These are phyloP conservation scores for Habrosyne pyritoides DNA, from an alignment of 2,888 invertebrate species.

Conservation along the genomic window DNA sequence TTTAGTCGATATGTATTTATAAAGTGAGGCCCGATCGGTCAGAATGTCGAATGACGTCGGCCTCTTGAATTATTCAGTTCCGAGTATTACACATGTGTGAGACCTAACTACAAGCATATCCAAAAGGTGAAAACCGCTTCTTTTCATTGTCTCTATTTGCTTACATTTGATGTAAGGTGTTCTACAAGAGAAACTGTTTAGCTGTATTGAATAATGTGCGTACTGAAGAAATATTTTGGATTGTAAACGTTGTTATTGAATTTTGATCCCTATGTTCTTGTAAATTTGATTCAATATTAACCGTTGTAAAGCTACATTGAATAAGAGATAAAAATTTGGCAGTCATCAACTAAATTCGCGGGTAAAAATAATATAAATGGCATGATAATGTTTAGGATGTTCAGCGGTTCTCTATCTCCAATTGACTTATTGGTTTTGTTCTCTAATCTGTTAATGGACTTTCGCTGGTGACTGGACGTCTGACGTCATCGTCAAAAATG, in stretches of 20 bases:
- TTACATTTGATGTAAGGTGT: constrained; percentile 1
- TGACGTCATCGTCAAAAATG: background rate
- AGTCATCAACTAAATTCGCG: too few relatives aligned
- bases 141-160: background rate
- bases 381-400: too few relatives aligned
- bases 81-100: constrained; percentile 13
- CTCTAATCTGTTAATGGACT: too few relatives aligned
- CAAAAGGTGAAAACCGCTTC: background rate
- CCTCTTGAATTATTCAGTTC: constrained; percentile 24
- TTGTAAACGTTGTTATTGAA: background rate
- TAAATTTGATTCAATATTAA: background rate
- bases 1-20: constrained; percentile 31
- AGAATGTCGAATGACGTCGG: constrained; percentile 22
- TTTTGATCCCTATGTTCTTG: background rate
- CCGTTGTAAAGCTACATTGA: too few relatives aligned
- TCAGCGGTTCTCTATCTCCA: too few relatives aligned
- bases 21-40: constrained; percentile 16
- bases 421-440: too few relatives aligned
- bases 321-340: too few relatives aligned
- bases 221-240: background rate
- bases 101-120: background rate
- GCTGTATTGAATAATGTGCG: constrained; percentile 4
- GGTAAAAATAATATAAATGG: background rate
- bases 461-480: too few relatives aligned
- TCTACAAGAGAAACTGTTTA: constrained; percentile 15